Evolutionary conservation across 2,888 invertebrate genomes (phyloP).

Genomic region (Lepidocyrtoides sp.): DNA sequence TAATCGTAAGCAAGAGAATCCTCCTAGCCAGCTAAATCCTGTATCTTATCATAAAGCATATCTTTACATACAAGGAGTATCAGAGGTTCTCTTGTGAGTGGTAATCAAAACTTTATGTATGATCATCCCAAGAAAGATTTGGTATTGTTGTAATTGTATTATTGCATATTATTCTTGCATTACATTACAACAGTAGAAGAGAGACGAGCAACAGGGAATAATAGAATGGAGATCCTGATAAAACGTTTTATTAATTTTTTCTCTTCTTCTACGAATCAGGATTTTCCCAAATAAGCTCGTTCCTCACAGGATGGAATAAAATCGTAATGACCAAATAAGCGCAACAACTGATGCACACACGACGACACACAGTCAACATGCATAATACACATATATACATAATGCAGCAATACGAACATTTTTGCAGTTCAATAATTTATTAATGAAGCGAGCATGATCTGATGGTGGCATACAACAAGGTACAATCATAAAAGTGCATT

Average conservation of each 20-base stretch:
- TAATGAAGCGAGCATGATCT: slow-evolving; percentile 57
- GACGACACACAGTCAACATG: not conserved
- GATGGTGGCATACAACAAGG: slow-evolving; percentile 45
- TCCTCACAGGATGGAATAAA: slow-evolving; percentile 72
- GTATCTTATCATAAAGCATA: slow-evolving; percentile 34
- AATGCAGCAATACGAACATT: not conserved
- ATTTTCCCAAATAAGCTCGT: slow-evolving; percentile 77
- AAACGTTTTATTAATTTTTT: slow-evolving; percentile 3
- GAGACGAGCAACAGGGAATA: not conserved
- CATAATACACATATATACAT: not conserved
- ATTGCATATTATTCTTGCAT: too few relatives aligned
- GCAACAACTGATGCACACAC: slow-evolving; percentile 13
- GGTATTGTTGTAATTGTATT: not conserved
- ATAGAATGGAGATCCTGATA: not conserved
- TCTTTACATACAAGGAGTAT: slow-evolving; percentile 25
- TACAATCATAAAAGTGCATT: slow-evolving; percentile 40
- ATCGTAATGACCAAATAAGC: slow-evolving; percentile 78
- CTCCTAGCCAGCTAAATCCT: not conserved
- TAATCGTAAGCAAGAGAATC: too few relatives aligned
- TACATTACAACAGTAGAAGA: too few relatives aligned
- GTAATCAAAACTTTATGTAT: slow-evolving; percentile 24
- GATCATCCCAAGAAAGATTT: slow-evolving; percentile 6
- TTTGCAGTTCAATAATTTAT: slow-evolving; percentile 73
- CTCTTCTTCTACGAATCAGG: slow-evolving; percentile 62
- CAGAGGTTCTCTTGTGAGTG: not conserved